Evolutionary conservation across 2,797 vertebrate species (phyloP).

Genomic region (Pangasius larnaudii): DNA sequence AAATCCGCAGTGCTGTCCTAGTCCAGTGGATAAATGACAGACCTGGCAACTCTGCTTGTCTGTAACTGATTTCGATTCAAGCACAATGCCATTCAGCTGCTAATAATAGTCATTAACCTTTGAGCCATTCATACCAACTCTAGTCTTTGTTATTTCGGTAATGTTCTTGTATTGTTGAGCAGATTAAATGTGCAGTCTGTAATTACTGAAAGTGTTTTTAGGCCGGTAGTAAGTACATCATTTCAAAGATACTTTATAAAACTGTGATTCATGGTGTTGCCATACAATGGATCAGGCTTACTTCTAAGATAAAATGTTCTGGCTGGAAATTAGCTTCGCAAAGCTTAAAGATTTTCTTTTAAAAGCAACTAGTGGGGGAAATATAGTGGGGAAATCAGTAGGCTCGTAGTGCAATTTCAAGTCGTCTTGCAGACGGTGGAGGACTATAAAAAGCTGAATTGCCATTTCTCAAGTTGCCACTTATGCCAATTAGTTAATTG

Average conservation of each 20-base stretch:
- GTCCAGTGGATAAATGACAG: not conserved
- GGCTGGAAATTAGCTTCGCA: not conserved
- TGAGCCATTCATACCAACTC: not conserved
- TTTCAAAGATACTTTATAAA: not conserved
- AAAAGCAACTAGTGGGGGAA: not conserved
- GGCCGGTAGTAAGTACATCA: not conserved
- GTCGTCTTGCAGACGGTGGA: not conserved
- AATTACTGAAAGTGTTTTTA: not conserved
- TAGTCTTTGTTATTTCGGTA: conserved; percentile 1
- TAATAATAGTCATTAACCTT: not conserved
- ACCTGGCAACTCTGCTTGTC: not conserved
- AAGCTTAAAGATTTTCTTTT: too few species aligned
- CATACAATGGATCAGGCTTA: not conserved
- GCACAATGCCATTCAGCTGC: not conserved
- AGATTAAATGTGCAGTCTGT: not conserved
- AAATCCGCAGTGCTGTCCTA: not conserved
- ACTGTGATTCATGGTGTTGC: not conserved
- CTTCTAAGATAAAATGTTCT: not conserved
- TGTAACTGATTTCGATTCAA: not conserved
- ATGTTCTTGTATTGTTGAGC: not conserved
- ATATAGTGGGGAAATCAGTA: not conserved
- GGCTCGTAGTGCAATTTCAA: not conserved
- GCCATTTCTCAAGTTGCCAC: conserved; percentile 10
- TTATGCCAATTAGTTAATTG: conserved; percentile 33
- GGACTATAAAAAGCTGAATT: not conserved